Evolutionary conservation across 2,113 vertebrate genomes (phyloP).

Genomic region (Chaetorhynchus papuensis): DNA sequence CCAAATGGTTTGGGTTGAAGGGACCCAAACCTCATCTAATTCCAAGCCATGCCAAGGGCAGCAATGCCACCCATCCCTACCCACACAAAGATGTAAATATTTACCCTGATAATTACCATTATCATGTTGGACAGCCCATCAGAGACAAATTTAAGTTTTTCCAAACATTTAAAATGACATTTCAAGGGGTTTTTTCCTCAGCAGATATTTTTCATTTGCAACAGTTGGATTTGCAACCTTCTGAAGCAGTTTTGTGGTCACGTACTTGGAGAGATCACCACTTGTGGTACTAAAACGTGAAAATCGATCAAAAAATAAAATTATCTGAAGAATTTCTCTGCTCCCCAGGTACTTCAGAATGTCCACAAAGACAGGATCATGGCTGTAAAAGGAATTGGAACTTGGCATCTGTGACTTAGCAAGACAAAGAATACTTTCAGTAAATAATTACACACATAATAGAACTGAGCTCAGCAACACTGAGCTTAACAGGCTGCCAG

Average conservation of each 20-base stretch:
- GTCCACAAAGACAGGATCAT: neutral
- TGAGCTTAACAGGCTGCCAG: conserved; percentile 2
- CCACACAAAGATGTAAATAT: neutral
- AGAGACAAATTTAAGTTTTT: neutral
- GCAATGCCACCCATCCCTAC: too few relatives aligned
- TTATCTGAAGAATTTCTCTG: neutral
- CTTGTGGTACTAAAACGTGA: neutral
- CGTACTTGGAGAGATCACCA: neutral
- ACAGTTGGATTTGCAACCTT: neutral
- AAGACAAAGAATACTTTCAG: neutral
- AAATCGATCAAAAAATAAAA: neutral
- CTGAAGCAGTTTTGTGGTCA: neutral
- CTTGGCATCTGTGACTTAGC: neutral
- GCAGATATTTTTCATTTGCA: neutral
- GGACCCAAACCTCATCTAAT: neutral
- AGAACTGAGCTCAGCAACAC: neutral
- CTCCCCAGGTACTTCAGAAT: neutral
- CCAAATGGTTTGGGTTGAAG: neutral
- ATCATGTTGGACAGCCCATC: neutral
- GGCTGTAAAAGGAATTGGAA: neutral
- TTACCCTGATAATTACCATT: too few relatives aligned
- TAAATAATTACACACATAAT: neutral
- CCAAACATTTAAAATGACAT: neutral
- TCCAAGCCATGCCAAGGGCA: neutral
- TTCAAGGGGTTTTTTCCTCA: neutral